Percentiles rank a stretch among this genome's conserved stretches.
phyloP scores from a whole-genome alignment of 2,888 invertebrate genomes.

The Conistra vaccinii region DNA sequence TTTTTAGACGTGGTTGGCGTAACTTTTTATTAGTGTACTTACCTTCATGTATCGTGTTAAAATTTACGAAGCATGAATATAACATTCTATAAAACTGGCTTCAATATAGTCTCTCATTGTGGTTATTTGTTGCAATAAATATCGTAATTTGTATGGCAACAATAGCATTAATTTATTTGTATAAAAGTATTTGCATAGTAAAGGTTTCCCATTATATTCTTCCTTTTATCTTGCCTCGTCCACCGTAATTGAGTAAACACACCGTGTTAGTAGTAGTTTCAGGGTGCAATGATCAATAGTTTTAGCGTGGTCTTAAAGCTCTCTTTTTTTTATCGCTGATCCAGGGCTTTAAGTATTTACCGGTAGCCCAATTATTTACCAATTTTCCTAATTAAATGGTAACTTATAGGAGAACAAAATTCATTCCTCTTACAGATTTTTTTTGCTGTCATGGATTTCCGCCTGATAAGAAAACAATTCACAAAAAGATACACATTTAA shows the following conservation, averaged over 20 bases:
- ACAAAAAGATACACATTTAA: too few species aligned
- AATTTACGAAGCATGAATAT: slow-evolving; percentile 65
- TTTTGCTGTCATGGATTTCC: neutral
- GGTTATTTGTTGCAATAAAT: slow-evolving; percentile 25
- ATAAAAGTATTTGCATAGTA: neutral
- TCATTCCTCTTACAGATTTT: neutral
- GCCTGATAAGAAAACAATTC: neutral
- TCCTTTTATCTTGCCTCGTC: neutral
- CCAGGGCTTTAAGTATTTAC: neutral
- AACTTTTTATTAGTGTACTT: slow-evolving; percentile 67
- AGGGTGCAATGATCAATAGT: neutral
- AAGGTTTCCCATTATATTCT: neutral
- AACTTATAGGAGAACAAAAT: neutral
- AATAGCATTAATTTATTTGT: neutral
- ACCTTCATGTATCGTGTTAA: slow-evolving; percentile 64
- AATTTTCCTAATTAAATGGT: neutral
- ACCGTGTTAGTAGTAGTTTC: neutral
- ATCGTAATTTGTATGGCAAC: neutral
- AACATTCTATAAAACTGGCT: slow-evolving; percentile 51
- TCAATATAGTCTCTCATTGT: slow-evolving; percentile 8
- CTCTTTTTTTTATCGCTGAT: neutral
- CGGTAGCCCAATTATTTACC: neutral
- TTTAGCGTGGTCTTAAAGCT: too few species aligned
- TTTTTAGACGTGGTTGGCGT: slow-evolving; percentile 52
- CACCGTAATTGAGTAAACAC: neutral